Percentiles rank a stretch among this genome's conserved stretches.
Evolutionary conservation across 2,113 vertebrate species (phyloP).

Genomic region (Corythornis madagascariensis): DNA sequence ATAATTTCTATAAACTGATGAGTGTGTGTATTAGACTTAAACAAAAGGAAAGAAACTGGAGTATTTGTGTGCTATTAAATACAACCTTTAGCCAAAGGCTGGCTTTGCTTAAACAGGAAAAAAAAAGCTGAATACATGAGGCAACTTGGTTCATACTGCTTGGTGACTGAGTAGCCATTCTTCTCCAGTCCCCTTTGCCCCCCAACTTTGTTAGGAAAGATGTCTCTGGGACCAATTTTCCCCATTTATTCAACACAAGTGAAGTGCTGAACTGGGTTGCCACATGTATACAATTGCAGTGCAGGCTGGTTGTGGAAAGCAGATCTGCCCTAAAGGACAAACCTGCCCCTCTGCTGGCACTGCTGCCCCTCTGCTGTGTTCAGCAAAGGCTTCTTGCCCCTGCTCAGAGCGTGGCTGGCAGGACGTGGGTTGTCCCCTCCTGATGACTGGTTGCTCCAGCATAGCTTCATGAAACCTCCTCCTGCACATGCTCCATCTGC

Average conservation of each 20-base stretch:
- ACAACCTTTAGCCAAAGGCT: not conserved
- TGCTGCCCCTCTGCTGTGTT: constrained; percentile 56
- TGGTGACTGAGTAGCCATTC: not conserved
- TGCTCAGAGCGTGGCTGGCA: constrained; percentile 43
- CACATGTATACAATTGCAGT: constrained; percentile 28
- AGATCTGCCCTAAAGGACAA: constrained; percentile 63
- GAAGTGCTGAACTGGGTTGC: not conserved
- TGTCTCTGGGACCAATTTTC: not conserved
- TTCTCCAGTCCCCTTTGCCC: not conserved
- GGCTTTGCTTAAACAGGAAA: not conserved
- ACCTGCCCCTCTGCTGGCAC: constrained; percentile 50
- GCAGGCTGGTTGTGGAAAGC: constrained; percentile 64
- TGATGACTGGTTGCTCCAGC: not conserved
- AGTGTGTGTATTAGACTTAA: not conserved
- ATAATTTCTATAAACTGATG: not conserved
- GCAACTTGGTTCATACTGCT: not conserved
- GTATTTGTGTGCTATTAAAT: not conserved
- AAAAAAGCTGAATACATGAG: not conserved
- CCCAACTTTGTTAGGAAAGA: not conserved
- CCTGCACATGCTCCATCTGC: constrained; percentile 55
- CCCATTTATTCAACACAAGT: not conserved
- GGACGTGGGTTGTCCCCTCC: not conserved
- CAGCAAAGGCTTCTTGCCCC: constrained; percentile 58
- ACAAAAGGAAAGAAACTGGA: not conserved
- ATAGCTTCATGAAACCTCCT: constrained; percentile 21